These are phyloP conservation scores for Thermophis baileyi DNA, from an alignment of 2,113 vertebrate species.

Conservation along the genomic window DNA sequence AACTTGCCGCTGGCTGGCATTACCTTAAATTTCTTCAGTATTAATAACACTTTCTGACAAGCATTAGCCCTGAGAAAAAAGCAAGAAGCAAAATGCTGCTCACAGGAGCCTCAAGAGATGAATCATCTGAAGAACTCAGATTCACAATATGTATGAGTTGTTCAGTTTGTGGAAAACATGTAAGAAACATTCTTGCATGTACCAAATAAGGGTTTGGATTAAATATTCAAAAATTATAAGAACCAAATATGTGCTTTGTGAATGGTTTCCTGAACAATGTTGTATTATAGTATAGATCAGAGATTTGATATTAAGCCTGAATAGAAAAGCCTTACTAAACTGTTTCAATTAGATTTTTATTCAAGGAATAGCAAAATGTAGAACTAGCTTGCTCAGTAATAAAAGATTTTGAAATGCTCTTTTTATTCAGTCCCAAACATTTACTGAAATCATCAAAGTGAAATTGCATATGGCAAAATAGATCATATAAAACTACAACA, in stretches of 20 bases:
- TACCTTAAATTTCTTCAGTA: background rate
- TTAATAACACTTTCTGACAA: conserved; percentile 21
- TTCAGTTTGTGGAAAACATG: background rate
- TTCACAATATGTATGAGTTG: conserved; percentile 15
- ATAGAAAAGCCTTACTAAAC: background rate
- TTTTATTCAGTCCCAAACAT: background rate
- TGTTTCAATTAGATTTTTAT: background rate
- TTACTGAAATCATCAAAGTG: background rate
- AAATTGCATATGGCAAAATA: background rate
- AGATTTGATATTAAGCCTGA: background rate
- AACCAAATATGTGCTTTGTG: background rate
- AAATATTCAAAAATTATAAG: background rate
- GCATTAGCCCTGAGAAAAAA: conserved; percentile 22
- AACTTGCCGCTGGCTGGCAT: background rate
- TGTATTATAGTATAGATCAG: background rate
- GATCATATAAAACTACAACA: background rate
- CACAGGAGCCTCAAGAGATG: conserved; percentile 39
- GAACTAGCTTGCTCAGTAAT: background rate
- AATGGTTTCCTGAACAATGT: background rate
- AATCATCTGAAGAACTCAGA: conserved; percentile 36
- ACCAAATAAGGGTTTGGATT: background rate
- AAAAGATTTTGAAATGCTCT: background rate
- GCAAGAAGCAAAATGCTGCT: conserved; percentile 41
- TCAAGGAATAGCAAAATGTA: background rate
- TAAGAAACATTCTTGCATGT: background rate